phyloP scores from a whole-genome alignment of 2,888 invertebrate species.

The Himalopsyche anomala region DNA sequence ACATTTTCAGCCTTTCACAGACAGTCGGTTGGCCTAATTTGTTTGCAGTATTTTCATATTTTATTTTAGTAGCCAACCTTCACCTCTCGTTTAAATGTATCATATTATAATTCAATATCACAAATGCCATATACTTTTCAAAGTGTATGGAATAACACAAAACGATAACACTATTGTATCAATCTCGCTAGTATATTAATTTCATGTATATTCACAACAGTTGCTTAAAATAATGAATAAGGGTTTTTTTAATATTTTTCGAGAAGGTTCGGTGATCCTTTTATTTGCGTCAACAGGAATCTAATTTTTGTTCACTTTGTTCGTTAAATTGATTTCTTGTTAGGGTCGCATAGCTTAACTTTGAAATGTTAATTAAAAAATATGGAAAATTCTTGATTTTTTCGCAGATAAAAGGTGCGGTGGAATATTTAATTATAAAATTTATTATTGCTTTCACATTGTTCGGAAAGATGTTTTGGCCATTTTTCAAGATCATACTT shows the following conservation, averaged over 20 bases:
- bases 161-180: no score
- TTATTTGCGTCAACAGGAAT: conserved; percentile 6
- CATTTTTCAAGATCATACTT: neutral
- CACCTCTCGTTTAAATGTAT: no score
- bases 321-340: conserved; percentile 31
- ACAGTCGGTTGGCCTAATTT: no score
- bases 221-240: no score
- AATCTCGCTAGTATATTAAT: no score
- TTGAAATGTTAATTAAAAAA: conserved; percentile 27
- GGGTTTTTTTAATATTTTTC: neutral
- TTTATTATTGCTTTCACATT: conserved; percentile 9
- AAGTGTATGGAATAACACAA: no score
- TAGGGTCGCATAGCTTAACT: conserved; percentile 17
- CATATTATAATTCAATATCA: no score
- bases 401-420: conserved; percentile 12
- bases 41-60: no score
- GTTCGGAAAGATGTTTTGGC: neutral
- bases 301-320: conserved; percentile 18
- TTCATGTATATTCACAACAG: no score
- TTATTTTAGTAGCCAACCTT: no score
- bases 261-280: neutral
- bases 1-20: no score
- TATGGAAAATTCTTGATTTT: neutral
- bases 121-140: no score
- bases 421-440: conserved; percentile 19